Evolutionary conservation across 2,888 invertebrate genomes (phyloP).

Genomic region (Ophion costatus): DNA sequence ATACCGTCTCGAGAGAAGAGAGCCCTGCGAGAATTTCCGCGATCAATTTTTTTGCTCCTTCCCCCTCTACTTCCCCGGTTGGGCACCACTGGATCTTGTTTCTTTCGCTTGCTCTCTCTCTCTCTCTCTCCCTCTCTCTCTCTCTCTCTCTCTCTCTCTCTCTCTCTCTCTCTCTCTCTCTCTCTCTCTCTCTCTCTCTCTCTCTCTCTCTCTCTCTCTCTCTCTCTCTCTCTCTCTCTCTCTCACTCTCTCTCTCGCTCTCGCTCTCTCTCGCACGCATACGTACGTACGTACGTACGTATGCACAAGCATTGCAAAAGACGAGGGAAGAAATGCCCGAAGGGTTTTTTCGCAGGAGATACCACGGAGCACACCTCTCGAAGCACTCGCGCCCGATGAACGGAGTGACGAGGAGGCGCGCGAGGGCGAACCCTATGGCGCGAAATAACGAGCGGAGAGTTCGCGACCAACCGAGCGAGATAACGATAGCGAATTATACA

Average conservation of each 20-base stretch:
- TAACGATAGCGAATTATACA: conserved; percentile 67
- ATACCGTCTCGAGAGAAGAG: conserved; percentile 43
- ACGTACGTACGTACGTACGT: too few relatives aligned
- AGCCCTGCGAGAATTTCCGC: conserved; percentile 46
- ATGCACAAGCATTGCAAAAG: conserved; percentile 1
- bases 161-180: conserved; percentile 10
- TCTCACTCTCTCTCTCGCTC: neutral
- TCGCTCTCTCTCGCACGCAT: neutral
- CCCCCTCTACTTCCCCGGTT: neutral
- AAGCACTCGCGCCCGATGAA: conserved; percentile 48
- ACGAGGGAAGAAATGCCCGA: conserved; percentile 55
- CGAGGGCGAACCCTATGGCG: conserved; percentile 8
- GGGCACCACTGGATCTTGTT: conserved; percentile 34
- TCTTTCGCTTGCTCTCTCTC: conserved; percentile 16
- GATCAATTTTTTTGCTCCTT: conserved; percentile 16
- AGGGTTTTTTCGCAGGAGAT: conserved; percentile 21
- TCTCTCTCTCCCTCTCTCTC: neutral
- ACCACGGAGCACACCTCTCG: conserved; percentile 24
- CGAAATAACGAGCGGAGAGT: conserved; percentile 19
- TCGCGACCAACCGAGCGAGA: conserved; percentile 64
- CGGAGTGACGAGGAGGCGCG: conserved; percentile 64
- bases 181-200: conserved; percentile 1
- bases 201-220: neutral
- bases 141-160: neutral
- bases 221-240: neutral